Evolutionary conservation across 2,888 invertebrate genomes (phyloP), one percentile per base, ranked within the genome.

Genomic region (Terebella lapidaria): DNA sequence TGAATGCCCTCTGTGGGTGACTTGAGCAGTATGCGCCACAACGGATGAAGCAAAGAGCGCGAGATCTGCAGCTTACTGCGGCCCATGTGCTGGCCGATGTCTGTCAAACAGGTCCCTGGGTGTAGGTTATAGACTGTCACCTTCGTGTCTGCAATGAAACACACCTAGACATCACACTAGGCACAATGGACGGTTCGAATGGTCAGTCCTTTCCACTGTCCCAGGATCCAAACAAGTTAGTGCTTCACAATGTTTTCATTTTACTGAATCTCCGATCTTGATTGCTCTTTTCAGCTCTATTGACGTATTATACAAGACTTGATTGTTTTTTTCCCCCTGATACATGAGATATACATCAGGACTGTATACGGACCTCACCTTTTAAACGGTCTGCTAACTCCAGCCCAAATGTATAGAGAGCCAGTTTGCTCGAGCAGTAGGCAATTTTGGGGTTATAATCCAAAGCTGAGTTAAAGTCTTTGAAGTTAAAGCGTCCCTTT

Each of bases 1-100:
- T 78, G 77, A 0, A 74, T 71, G 1, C 75, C 79, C 56, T 74
- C 67, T 5, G 63, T 27, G 1, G 76, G 69, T 1, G 69, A 68
- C 60, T 74, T 74, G 57, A 71, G 58, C 3, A 72, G 22, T 4
- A 73, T 26, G 68, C 69, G 72, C 20, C 60, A 61, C 1, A 75
- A 2, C 1, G 77, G 75, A 2, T 59, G 57, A 10, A 74, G 42
- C 1, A 76, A 22, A 27, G 65, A 27, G 1, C 69, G 58, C 1
- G 70, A 72, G 10, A 76, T 26, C 5, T 49, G 63, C 3, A 74
- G 71, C 28, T 72, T 69, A 24, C 60, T 52, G 27, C 55, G 54
- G 2, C 49, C 29, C 47, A 68, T 57, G 29, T 68, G 58, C 2
- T 63, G 56, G 3, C 66, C 63, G 20, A 68, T 30, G 18, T 68